These are phyloP conservation scores for Heterochromis multidens DNA, from an alignment of 2,113 vertebrate genomes.

Conservation along the genomic window DNA sequence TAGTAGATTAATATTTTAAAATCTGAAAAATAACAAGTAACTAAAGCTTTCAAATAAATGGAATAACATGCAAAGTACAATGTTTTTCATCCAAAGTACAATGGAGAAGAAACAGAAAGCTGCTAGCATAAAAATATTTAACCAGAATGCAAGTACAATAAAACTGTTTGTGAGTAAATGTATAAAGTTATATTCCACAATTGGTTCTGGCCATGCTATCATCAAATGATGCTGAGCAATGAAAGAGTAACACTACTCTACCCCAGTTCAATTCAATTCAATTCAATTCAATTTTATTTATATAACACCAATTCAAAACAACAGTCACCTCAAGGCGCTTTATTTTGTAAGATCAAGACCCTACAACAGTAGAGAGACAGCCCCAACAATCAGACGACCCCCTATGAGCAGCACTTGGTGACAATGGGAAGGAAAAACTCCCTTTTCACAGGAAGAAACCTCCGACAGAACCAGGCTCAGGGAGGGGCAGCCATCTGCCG, in stretches of 20 bases:
- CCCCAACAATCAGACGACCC: neutral
- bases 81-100: neutral
- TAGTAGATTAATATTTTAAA: neutral
- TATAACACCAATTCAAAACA: neutral
- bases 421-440: neutral
- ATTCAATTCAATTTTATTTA: neutral
- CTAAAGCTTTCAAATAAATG: neutral
- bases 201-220: neutral
- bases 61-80: neutral
- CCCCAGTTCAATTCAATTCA: no score
- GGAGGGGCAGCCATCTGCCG: neutral
- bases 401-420: neutral
- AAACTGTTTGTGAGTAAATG: no score
- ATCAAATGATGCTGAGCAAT: neutral
- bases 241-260: no score
- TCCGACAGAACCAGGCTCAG: neutral
- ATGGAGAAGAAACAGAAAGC: neutral
- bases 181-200: no score
- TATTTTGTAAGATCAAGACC: accelerated
- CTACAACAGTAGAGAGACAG: neutral
- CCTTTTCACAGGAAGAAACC: neutral
- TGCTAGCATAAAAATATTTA: neutral
- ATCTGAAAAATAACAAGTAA: neutral
- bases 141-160: neutral
- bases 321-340: neutral